Conservation (phyloP, 2,888 invertebrate genomes). For the Drosophila greeni region DNA sequence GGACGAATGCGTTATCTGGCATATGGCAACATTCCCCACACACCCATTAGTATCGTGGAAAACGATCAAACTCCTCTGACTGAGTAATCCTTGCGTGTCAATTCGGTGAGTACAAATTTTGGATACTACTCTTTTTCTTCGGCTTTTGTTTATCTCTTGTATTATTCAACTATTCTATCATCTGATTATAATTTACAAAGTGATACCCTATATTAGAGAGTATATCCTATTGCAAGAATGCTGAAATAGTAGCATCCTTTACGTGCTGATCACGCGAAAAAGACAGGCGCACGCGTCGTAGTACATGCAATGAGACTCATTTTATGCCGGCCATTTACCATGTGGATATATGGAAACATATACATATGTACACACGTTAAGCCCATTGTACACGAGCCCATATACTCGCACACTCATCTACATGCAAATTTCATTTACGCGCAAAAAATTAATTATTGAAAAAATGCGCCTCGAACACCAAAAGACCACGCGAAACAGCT, state of each 20-base stretch:
- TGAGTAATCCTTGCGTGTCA: conserved; percentile 13
- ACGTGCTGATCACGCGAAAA: not conserved
- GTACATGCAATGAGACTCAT: conserved; percentile 51
- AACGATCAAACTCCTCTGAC: conserved; percentile 10
- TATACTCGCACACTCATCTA: conserved; percentile 46
- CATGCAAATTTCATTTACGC: conserved; percentile 73
- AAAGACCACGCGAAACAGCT: conserved; percentile 18
- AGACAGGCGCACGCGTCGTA: conserved; percentile 52
- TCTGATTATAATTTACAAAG: not conserved
- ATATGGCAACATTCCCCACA: conserved; percentile 6
- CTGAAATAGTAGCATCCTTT: not conserved
- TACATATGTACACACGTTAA: not conserved
- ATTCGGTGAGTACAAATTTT: conserved; percentile 20
- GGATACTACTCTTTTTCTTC: no score
- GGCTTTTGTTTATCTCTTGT: not conserved
- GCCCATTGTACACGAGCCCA: conserved; percentile 4
- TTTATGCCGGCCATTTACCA: conserved; percentile 23
- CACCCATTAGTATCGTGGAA: conserved; percentile 14
- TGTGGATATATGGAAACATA: conserved; percentile 27
- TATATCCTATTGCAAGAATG: not conserved
- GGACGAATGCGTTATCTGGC: conserved; percentile 10
- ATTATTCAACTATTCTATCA: not conserved
- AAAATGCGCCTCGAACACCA: conserved; percentile 59
- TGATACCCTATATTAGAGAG: not conserved
- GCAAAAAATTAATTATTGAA: conserved; percentile 74